Evolutionary conservation across 2,797 vertebrate species (phyloP).

Genomic region (Brotula barbata): DNA sequence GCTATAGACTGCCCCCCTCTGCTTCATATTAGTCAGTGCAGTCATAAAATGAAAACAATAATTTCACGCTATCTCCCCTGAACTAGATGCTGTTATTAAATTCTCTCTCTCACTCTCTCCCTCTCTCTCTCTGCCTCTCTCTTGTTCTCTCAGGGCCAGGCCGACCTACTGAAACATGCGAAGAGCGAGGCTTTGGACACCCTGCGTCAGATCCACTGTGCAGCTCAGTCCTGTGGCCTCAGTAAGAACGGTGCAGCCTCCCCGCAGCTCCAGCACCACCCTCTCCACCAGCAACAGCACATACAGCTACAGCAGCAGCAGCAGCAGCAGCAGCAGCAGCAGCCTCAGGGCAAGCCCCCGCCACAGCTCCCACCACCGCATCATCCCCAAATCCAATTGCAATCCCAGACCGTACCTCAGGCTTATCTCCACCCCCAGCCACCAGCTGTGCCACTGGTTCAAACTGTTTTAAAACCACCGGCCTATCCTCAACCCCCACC

Average conservation of each 20-base stretch:
- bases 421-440: constrained; percentile 42
- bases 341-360: constrained; percentile 48
- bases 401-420: constrained; percentile 49
- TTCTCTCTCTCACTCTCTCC: not conserved
- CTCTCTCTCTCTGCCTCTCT: constrained; percentile 1
- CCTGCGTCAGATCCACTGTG: constrained; percentile 90
- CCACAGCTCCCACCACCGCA: constrained; percentile 37
- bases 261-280: constrained; percentile 70
- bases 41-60: not conserved
- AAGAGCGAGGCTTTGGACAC: constrained; percentile 89
- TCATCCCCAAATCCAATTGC: constrained; percentile 25
- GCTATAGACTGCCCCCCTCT: constrained; percentile 63
- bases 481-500: constrained; percentile 66
- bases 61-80: too few relatives aligned
- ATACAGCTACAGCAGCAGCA: constrained; percentile 50
- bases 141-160: constrained; percentile 82
- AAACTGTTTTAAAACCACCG: constrained; percentile 60
- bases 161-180: constrained; percentile 90
- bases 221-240: constrained; percentile 89
- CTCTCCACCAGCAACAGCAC: constrained; percentile 50
- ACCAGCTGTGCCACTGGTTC: constrained; percentile 42
- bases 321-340: not conserved
- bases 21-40: constrained; percentile 15
- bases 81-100: not conserved
- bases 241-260: constrained; percentile 84